These are phyloP conservation scores for Ptilodon capucinus DNA, from an alignment of 2,888 invertebrate genomes.

Conservation along the genomic window DNA sequence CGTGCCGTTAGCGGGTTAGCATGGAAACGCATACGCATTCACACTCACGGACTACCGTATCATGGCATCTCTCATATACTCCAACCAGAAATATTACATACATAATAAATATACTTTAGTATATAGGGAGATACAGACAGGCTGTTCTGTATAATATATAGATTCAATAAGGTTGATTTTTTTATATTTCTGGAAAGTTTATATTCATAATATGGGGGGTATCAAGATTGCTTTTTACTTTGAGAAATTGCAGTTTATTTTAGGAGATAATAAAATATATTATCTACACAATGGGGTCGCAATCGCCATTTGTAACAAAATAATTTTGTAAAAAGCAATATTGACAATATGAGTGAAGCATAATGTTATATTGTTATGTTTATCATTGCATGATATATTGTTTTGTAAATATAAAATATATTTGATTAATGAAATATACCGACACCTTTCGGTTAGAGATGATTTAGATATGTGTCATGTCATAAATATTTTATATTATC, in stretches of 20 bases:
- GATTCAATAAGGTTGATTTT: neutral
- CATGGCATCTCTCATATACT: slow-evolving; percentile 15
- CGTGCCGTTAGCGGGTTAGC: slow-evolving; percentile 81
- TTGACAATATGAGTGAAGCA: slow-evolving; percentile 46
- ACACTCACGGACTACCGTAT: slow-evolving; percentile 64
- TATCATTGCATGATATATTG: slow-evolving; percentile 34
- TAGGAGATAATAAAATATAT: neutral
- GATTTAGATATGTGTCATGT: slow-evolving; percentile 18
- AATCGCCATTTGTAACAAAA: neutral
- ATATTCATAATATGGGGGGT: slow-evolving; percentile 22
- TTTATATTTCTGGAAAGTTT: neutral
- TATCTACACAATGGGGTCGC: neutral
- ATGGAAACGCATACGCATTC: slow-evolving; percentile 79
- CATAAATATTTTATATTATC: slow-evolving; percentile 20
- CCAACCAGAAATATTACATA: neutral
- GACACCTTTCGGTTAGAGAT: slow-evolving; percentile 42
- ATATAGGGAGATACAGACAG: neutral
- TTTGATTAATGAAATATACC: slow-evolving; percentile 29
- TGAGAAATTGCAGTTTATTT: too few species aligned
- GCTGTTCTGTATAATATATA: neutral
- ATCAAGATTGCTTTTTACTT: slow-evolving; percentile 23
- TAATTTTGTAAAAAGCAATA: slow-evolving; percentile 4
- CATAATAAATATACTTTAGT: neutral
- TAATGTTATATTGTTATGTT: slow-evolving; percentile 48
- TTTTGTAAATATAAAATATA: slow-evolving; percentile 12